Evolutionary conservation across 92 coral and sea anemone species (phyloP).

Genomic region (Zoanthus solanderi): DNA sequence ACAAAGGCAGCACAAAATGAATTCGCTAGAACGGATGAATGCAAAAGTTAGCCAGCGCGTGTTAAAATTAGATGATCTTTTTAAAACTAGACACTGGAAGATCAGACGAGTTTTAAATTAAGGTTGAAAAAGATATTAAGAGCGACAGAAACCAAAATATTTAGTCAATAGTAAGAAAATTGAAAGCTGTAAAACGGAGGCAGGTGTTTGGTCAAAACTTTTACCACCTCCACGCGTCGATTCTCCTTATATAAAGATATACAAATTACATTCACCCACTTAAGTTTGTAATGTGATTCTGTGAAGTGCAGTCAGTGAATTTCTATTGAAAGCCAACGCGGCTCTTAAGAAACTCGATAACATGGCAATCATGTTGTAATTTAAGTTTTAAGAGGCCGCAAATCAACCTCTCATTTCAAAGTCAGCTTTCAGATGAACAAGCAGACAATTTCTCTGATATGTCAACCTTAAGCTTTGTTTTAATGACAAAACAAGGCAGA

Average conservation of each 20-base stretch:
- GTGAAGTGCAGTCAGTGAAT: not conserved
- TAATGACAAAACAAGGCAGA: not conserved
- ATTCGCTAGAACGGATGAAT: not conserved
- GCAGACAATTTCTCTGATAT: constrained; percentile 1
- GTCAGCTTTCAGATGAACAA: not conserved
- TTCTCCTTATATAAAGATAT: constrained; percentile 18
- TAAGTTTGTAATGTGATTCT: constrained; percentile 26
- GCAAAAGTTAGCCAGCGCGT: not conserved
- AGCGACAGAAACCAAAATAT: constrained; percentile 6
- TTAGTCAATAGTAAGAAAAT: constrained; percentile 12
- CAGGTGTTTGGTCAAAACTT: constrained; percentile 27
- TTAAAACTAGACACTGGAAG: not conserved
- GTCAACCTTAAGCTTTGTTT: not conserved
- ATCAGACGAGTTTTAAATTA: not conserved
- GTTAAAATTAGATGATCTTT: not conserved
- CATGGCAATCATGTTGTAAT: not conserved
- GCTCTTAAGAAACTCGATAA: constrained; percentile 4
- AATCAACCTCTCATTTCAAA: not conserved
- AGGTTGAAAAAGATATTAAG: constrained; percentile 1
- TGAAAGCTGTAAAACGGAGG: not conserved
- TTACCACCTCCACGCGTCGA: constrained; percentile 22
- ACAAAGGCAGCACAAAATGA: not conserved
- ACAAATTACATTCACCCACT: constrained; percentile 27
- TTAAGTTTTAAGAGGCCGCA: not conserved
- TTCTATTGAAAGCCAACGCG: not conserved